Evolutionary conservation across 2,888 invertebrate genomes (phyloP).

Genomic region (Melikaiella ostensackeni): DNA sequence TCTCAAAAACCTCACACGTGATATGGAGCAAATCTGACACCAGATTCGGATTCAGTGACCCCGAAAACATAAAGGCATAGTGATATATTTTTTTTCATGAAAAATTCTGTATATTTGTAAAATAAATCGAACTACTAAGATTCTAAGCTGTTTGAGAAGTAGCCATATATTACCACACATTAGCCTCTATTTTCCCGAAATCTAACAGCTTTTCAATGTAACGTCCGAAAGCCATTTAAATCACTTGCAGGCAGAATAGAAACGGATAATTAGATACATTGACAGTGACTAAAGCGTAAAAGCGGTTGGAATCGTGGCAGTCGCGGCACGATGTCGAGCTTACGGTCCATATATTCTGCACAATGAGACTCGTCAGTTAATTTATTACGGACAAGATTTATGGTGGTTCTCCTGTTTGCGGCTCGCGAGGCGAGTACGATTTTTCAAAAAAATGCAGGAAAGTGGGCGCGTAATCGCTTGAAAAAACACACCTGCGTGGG

Average conservation of each 20-base stretch:
- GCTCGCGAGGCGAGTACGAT: conserved; percentile 21
- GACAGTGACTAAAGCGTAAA: conserved; percentile 38
- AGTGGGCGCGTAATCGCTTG: conserved; percentile 39
- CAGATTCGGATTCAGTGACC: too few relatives aligned
- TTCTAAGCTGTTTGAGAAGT: neutral
- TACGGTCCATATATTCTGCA: conserved; percentile 10
- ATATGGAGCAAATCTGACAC: too few relatives aligned
- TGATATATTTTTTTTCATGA: too few relatives aligned
- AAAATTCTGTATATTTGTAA: neutral
- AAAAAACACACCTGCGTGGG: conserved; percentile 46
- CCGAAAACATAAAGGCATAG: too few relatives aligned
- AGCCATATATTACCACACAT: conserved; percentile 4
- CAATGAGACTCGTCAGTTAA: conserved; percentile 29
- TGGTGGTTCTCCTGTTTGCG: conserved; percentile 15
- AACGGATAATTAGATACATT: conserved; percentile 35
- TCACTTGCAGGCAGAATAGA: conserved; percentile 34
- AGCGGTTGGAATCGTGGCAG: conserved; percentile 3
- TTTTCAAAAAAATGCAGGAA: conserved; percentile 32
- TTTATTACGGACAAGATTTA: conserved; percentile 29
- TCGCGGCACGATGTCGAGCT: neutral
- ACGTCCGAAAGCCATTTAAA: conserved; percentile 23
- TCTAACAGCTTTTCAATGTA: conserved; percentile 15
- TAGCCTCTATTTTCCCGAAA: conserved; percentile 12
- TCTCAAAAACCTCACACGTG: too few relatives aligned
- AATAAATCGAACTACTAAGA: neutral